Evolutionary conservation across 2,888 invertebrate species (phyloP), one percentile per base, ranked within the genome.

Genomic region (Ptychoptera albimana): DNA sequence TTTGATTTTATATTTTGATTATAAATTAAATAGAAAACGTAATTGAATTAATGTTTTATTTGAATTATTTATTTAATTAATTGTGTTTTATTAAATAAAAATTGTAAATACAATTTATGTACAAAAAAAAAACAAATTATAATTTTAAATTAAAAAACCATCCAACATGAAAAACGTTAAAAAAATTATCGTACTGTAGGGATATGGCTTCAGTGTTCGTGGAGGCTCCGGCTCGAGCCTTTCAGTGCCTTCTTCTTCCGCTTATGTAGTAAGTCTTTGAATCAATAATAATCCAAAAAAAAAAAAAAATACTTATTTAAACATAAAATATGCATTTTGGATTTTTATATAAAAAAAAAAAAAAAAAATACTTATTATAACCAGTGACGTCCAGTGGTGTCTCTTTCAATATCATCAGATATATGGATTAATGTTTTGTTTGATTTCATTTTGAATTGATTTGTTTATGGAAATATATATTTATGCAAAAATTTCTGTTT

Each of bases 201-300:
- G 72, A 58, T 67, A 72, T 67, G 74, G 75, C 70, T 71, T 71
- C 72, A 71, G 73, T 65, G 73, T 75, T 63, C 70, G 75, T 58
- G 74, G 75, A 69, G 74, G 75, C 60, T 75, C 75, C 71, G 83
- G 83, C 74, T 82, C 82, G 71, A 82, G 81, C 72, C 75, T 82
- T 67, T 82, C 82, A 69, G 83, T 83, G 73, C 83, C 82, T 68
- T 78, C 81, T 61, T 71, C 80, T 63, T 81, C 76, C 60, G 74
- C 70, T 61, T 70, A 71, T 71, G 75, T 71, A 66, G 75, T 76
- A 76, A 76, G 76, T 76, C 66, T 68, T 60, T 58, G 53, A 55
- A 57, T 52, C 32, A 41, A 38, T 43, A 31, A 41, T 23, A 37
- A 12, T 31, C 13, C 23, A 23, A 23, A 15, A 38, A 13, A 16